These are phyloP conservation scores for Xestia sexstrigata DNA, from an alignment of 2,888 invertebrate genomes.

Conservation along the genomic window DNA sequence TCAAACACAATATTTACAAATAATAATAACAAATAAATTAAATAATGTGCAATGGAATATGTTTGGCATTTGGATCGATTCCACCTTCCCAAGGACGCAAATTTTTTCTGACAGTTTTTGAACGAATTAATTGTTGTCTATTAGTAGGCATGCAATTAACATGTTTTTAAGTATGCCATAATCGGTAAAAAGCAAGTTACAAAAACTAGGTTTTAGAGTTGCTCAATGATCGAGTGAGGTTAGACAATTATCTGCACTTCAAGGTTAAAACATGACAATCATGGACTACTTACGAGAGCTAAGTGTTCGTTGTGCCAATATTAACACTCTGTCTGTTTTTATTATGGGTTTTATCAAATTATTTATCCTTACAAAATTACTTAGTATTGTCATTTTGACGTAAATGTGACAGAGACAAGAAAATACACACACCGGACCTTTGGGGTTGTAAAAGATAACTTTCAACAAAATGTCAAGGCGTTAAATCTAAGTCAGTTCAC, in stretches of 20 bases:
- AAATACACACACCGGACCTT: slow-evolving; percentile 63
- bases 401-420: slow-evolving; percentile 81
- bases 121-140: not conserved
- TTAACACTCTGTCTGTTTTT: slow-evolving; percentile 72
- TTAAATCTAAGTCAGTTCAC: slow-evolving; percentile 47
- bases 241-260: slow-evolving; percentile 70
- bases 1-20: not conserved
- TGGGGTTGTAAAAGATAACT: slow-evolving; percentile 67
- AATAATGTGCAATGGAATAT: slow-evolving; percentile 51
- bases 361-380: slow-evolving; percentile 82
- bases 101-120: not conserved
- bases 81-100: slow-evolving; percentile 61
- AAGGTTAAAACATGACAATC: slow-evolving; percentile 69
- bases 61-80: slow-evolving; percentile 40
- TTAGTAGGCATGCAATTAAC: slow-evolving; percentile 12
- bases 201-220: slow-evolving; percentile 67
- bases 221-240: slow-evolving; percentile 71
- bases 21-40: slow-evolving; percentile 18
- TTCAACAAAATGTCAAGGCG: slow-evolving; percentile 69
- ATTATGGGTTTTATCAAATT: slow-evolving; percentile 77
- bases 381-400: slow-evolving; percentile 89
- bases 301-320: slow-evolving; percentile 77
- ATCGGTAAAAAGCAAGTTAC: slow-evolving; percentile 27
- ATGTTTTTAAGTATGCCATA: not conserved
- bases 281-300: slow-evolving; percentile 79